A percentile compares a stretch with the other conserved stretches of the same genome.
phyloP scores from a whole-genome alignment of 2,113 vertebrate species.

The Ptyas mucosa region DNA sequence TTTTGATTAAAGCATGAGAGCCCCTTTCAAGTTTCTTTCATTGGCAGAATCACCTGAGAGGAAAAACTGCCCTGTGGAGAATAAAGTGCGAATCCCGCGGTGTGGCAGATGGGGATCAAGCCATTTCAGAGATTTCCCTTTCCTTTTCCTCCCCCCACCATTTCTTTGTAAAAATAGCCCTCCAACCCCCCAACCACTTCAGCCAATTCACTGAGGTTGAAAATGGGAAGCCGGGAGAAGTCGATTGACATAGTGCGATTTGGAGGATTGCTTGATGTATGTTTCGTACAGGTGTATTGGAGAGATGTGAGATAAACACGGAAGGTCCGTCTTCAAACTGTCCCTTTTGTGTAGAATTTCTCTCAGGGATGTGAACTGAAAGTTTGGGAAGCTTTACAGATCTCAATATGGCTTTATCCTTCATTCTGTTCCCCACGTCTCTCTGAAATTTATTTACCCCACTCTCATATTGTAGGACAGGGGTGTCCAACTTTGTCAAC shows the following conservation, averaged over 20 bases:
- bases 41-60: neutral
- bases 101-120: neutral
- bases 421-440: neutral
- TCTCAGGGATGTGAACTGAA: neutral
- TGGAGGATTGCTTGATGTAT: neutral
- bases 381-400: neutral
- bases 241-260: neutral
- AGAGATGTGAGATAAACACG: neutral
- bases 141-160: neutral
- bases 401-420: neutral
- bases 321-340: neutral
- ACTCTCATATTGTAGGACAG: neutral
- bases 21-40: neutral
- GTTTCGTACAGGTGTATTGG: neutral
- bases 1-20: neutral
- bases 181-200: neutral
- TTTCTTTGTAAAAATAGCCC: neutral
- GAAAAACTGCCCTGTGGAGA: neutral
- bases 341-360: neutral
- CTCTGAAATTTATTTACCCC: too few relatives aligned
- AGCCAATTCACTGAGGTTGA: neutral
- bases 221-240: neutral
- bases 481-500: neutral
- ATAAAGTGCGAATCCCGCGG: neutral
- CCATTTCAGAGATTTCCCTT: neutral